Evolutionary conservation across 2,888 invertebrate species (phyloP).

Genomic region (Sesamia inferens): DNA sequence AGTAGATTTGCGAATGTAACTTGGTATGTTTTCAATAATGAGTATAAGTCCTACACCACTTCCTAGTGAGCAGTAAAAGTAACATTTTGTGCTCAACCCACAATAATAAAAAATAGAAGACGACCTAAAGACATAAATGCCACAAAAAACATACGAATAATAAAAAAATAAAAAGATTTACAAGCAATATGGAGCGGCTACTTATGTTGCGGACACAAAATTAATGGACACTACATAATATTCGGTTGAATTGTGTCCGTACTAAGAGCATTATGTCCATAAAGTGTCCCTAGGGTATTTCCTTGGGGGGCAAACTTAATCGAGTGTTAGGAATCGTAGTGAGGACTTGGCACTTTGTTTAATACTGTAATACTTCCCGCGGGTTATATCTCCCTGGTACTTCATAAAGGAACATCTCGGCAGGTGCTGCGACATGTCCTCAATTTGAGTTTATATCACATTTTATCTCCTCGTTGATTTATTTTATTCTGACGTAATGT

Average conservation of each 20-base stretch:
- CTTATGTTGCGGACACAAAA: conserved; percentile 45
- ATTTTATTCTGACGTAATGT: neutral
- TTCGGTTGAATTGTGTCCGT: conserved; percentile 40
- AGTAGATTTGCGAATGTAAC: neutral
- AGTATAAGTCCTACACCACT: no score
- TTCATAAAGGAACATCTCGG: neutral
- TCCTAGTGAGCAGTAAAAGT: no score
- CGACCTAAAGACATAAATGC: neutral
- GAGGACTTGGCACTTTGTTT: conserved; percentile 16
- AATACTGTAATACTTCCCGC: neutral
- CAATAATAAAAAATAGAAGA: neutral
- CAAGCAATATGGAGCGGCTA: conserved; percentile 40
- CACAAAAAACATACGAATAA: conserved; percentile 24
- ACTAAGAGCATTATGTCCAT: conserved; percentile 53
- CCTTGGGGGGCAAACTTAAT: conserved; percentile 50
- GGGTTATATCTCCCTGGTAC: conserved; percentile 30
- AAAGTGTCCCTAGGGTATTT: conserved; percentile 53
- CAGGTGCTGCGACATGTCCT: neutral
- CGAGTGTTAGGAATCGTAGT: conserved; percentile 43
- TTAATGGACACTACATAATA: conserved; percentile 53
- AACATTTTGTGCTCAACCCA: neutral
- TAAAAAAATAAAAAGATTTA: conserved; percentile 56
- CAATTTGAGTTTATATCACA: no score
- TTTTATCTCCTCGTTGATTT: neutral
- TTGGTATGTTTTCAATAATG: neutral